Evolutionary conservation across 2,113 vertebrate genomes (phyloP), one percentile per base, ranked within the genome.

Genomic region (Elgaria multicarinata): DNA sequence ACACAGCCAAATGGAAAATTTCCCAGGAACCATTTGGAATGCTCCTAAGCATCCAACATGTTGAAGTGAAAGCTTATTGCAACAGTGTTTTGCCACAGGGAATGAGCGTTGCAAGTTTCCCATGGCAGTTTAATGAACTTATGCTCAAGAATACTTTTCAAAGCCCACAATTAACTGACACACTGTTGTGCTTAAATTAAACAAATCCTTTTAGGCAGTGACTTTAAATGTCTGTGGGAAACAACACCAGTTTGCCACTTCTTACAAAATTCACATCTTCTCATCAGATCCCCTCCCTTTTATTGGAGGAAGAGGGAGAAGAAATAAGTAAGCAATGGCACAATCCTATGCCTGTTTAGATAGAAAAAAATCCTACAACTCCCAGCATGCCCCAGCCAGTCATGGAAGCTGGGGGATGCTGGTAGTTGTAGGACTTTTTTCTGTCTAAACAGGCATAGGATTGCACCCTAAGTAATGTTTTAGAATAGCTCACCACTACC

Each of bases 181-280:
- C 18, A 90, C 86, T 86, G 1, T 55, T 86, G 89, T 14, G 83
- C 92, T 93, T 88, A 90, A 90, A 90, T 86, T 80, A 90, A 90
- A 86, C 76, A 85, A 90, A 85, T 90, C 83, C 75, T 58, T 85
- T 80, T 66, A 90, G 66, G 66, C 77, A 62, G 66, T 86, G 83
- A 90, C 83, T 89, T 69, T 85, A 85, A 85, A 69, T 90, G 36
- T 85, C 50, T 72, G 24, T 83, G 83, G 75, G 83, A 90, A 90
- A 90, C 31, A 86, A 44, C 87, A 71, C 77, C 77, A 58, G 50
- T 88, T 72, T 88, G 77, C 46, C 46, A 72, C 77, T 88, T 69
- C n/a, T 81, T 81, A 71, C 46, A 81, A 81, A 39, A 72, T 81
- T 39, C 66, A 44, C 66, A 81, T 46, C 77, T 81, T 81, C 66